Conservation (phyloP, 2,888 invertebrate species). For the Oligia latruncula region DNA sequence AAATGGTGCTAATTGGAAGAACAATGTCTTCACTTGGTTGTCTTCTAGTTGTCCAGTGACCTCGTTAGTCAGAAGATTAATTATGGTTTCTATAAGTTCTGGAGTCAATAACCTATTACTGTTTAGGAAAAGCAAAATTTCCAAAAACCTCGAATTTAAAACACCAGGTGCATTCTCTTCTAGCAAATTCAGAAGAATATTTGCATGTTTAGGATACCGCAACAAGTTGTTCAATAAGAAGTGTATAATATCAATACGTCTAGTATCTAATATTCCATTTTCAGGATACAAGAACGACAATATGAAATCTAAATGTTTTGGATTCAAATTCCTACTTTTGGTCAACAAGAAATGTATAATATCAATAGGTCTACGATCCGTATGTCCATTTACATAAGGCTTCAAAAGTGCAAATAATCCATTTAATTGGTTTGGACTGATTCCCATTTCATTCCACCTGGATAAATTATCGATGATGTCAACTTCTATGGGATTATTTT, state of each 20-base stretch:
- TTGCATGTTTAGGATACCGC: constrained; percentile 24
- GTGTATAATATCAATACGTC: constrained; percentile 47
- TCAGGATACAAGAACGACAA: constrained; percentile 48
- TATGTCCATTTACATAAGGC: constrained; percentile 23
- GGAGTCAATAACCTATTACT: constrained; percentile 34
- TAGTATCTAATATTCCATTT: constrained; percentile 36
- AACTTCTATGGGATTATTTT: constrained; percentile 12
- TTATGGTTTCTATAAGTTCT: constrained; percentile 42
- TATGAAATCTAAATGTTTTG: constrained; percentile 35
- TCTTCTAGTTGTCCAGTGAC: constrained; percentile 46
- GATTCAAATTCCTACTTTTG: constrained; percentile 9
- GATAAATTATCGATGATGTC: constrained; percentile 28
- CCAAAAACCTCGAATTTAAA: constrained; percentile 49
- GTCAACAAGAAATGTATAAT: constrained; percentile 49
- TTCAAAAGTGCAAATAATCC: constrained; percentile 47
- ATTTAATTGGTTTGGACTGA: constrained; percentile 38
- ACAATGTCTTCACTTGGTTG: constrained; percentile 25
- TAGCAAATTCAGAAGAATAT: constrained; percentile 32
- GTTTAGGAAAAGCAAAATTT: constrained; percentile 51
- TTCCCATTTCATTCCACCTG: constrained; percentile 43
- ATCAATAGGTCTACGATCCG: constrained; percentile 47
- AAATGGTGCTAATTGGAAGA: constrained; percentile 34
- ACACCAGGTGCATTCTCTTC: constrained; percentile 23
- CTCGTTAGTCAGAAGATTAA: constrained; percentile 45
- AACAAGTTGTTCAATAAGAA: constrained; percentile 43